phyloP scores from a whole-genome alignment of 2,113 vertebrate genomes.

The Lathamus discolor region DNA sequence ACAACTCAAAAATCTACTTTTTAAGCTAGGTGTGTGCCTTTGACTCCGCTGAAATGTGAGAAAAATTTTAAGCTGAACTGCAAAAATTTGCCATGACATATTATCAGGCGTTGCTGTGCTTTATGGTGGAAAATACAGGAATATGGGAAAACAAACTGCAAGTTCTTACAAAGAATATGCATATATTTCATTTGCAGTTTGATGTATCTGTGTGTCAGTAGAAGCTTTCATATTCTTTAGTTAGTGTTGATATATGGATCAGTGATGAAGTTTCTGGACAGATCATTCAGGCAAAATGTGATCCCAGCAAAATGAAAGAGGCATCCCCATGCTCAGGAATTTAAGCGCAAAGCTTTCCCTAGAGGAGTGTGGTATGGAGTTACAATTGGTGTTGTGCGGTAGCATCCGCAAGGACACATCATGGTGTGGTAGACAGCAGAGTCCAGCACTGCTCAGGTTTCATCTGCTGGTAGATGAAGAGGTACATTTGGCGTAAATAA shows the following conservation, averaged over 20 bases:
- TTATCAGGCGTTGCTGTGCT: neutral
- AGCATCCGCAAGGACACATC: neutral
- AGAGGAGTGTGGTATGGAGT: neutral
- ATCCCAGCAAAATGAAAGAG: neutral
- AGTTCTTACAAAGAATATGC: neutral
- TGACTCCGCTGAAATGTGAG: neutral
- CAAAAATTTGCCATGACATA: neutral
- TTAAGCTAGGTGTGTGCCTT: neutral
- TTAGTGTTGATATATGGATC: neutral
- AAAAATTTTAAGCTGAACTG: neutral
- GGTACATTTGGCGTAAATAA: neutral
- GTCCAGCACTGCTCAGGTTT: neutral
- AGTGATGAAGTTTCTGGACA: neutral
- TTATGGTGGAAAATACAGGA: neutral
- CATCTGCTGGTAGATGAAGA: neutral
- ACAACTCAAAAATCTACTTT: neutral
- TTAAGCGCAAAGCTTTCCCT: neutral
- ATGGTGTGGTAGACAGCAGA: fast-evolving
- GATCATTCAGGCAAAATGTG: neutral
- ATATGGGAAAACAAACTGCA: neutral
- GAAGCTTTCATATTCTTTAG: neutral
- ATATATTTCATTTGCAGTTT: neutral
- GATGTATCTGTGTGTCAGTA: neutral
- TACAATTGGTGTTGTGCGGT: neutral
- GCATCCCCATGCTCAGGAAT: fast-evolving